A percentile compares a stretch with the other conserved stretches of the same genome.
These are phyloP conservation scores for Propithecus deckenii DNA, from an alignment of 2,797 vertebrate species.

Conservation along the genomic window DNA sequence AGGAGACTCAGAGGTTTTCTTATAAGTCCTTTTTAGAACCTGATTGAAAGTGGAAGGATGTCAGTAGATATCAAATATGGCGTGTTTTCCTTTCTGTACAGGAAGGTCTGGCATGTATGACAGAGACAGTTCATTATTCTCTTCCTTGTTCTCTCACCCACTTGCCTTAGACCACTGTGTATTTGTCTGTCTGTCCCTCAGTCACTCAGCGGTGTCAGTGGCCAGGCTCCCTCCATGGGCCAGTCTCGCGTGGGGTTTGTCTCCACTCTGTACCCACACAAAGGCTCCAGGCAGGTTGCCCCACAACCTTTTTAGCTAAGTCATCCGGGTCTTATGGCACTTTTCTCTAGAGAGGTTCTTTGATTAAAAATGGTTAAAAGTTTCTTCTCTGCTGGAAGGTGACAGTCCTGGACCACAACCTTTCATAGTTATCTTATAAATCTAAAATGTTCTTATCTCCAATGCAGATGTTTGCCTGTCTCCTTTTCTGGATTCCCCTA, in stretches of 20 bases:
- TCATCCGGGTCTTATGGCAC: neutral
- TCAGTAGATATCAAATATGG: neutral
- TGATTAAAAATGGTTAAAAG: neutral
- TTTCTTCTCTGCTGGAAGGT: neutral
- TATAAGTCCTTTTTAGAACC: neutral
- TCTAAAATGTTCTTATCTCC: neutral
- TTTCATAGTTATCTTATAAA: neutral
- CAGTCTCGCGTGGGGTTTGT: neutral
- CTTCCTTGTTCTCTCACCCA: neutral
- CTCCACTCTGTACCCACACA: neutral
- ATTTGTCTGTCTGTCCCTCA: neutral
- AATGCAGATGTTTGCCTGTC: neutral
- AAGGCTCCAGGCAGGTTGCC: slow-evolving; percentile 34
- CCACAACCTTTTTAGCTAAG: slow-evolving; percentile 1
- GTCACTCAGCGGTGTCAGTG: neutral
- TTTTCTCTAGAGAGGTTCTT: neutral
- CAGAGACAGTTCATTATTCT: neutral
- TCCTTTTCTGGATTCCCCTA: neutral
- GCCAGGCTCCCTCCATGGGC: rapidly evolving
- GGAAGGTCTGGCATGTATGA: neutral
- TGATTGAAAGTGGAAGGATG: neutral
- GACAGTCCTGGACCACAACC: neutral
- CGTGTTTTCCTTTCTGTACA: neutral
- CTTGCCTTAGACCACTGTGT: neutral
- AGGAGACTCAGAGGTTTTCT: neutral